phyloP scores from a whole-genome alignment of 2,888 invertebrate species.

The Drosophila colorata region DNA sequence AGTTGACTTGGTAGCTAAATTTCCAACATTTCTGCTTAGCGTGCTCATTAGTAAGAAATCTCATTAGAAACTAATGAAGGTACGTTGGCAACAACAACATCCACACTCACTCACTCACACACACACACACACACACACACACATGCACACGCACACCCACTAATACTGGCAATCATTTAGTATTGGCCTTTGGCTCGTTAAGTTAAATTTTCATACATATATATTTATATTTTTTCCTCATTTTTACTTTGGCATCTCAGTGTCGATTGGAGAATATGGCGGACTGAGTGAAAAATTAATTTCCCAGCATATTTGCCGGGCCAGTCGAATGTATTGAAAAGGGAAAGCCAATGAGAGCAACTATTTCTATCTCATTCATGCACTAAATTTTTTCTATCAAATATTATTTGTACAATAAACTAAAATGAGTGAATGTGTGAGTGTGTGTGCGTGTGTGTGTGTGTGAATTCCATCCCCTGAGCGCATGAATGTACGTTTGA shows the following conservation, averaged over 20 bases:
- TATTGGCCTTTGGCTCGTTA: constrained; percentile 37
- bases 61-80: constrained; percentile 78
- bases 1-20: constrained; percentile 52
- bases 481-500: constrained; percentile 33
- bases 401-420: constrained; percentile 74
- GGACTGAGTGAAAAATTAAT: constrained; percentile 73
- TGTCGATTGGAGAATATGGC: constrained; percentile 48
- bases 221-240: constrained; percentile 26
- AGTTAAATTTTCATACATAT: constrained; percentile 54
- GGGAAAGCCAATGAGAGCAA: constrained; percentile 58
- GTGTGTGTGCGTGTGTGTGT: constrained; percentile 39
- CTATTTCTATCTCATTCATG: constrained; percentile 68
- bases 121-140: constrained; percentile 14
- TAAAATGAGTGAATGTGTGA: constrained; percentile 54
- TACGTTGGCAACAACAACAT: constrained; percentile 57
- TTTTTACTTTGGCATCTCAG: constrained; percentile 66
- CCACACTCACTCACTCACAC: constrained; percentile 20
- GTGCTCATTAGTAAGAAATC: constrained; percentile 74
- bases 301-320: constrained; percentile 46
- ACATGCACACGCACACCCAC: constrained; percentile 6
- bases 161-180: constrained; percentile 49
- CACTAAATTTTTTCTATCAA: constrained; percentile 73
- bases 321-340: constrained; percentile 32
- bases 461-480: constrained; percentile 62
- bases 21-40: constrained; percentile 44